These are phyloP conservation scores for Acanthoscelides obtectus DNA, from an alignment of 2,888 invertebrate genomes.

Conservation along the genomic window DNA sequence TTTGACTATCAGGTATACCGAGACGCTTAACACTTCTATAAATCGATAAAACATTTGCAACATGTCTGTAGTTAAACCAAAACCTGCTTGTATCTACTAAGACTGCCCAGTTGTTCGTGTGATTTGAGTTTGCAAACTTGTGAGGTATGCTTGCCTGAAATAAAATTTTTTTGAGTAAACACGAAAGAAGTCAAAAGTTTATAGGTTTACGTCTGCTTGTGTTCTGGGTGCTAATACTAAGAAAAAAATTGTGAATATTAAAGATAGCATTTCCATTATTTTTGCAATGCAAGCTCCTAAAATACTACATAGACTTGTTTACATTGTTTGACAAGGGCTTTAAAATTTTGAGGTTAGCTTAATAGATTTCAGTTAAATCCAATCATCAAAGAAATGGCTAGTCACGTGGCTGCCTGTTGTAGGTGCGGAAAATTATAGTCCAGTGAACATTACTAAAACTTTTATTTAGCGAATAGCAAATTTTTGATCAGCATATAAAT, in stretches of 20 bases:
- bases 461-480: no score
- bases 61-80: conserved; percentile 99
- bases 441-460: no score
- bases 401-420: no score
- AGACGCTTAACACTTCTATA: conserved; percentile 96
- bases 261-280: background rate
- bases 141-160: background rate
- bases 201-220: background rate
- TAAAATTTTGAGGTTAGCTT: no score
- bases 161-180: background rate
- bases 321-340: no score
- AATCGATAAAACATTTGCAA: conserved; percentile 96
- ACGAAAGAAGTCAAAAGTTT: background rate
- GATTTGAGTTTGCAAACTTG: conserved; percentile 39
- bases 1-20: conserved; percentile 98
- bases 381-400: no score
- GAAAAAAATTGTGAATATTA: background rate
- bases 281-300: background rate
- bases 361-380: no score
- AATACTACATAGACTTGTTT: no score
- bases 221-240: background rate
- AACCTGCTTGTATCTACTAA: conserved; percentile 97
- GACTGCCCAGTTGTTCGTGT: conserved; percentile 99
- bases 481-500: no score
- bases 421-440: no score